Conservation (phyloP, 1,140 invertebrate genomes). For the Euwallacea fornicatus region DNA sequence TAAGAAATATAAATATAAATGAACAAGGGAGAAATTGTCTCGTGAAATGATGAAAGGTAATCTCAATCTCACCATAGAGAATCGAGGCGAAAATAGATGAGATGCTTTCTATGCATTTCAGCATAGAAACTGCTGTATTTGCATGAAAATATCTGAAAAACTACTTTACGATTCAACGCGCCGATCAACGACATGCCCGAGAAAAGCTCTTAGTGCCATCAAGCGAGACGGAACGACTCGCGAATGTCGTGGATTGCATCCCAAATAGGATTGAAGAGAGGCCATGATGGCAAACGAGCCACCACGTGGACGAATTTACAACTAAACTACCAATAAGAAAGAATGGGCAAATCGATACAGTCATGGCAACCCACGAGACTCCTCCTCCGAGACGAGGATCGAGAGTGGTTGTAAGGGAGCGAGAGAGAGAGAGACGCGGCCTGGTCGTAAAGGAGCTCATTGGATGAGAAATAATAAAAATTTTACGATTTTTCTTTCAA, state of each 20-base stretch:
- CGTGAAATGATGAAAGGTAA: no score
- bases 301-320: constrained; percentile 47
- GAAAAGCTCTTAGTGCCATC: constrained; percentile 14
- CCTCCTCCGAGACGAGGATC: constrained; percentile 39
- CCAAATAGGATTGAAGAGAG: constrained; percentile 33
- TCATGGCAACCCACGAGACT: constrained; percentile 50
- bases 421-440: constrained; percentile 42
- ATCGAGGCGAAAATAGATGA: no score
- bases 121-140: constrained; percentile 37
- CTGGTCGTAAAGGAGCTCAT: constrained; percentile 50
- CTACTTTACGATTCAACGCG: constrained; percentile 26
- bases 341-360: constrained; percentile 46
- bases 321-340: constrained; percentile 41
- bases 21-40: no score
- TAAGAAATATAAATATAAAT: no score
- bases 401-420: constrained; percentile 1
- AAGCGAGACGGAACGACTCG: constrained; percentile 23
- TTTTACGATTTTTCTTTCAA: constrained; percentile 52
- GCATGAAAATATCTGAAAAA: constrained; percentile 33
- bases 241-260: constrained; percentile 39
- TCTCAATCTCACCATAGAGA: no score
- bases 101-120: no score
- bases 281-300: constrained; percentile 49
- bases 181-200: constrained; percentile 26
- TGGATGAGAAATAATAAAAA: constrained; percentile 55